Evolutionary conservation across 2,888 invertebrate genomes (phyloP).

Genomic region (Dendrolimus houi): DNA sequence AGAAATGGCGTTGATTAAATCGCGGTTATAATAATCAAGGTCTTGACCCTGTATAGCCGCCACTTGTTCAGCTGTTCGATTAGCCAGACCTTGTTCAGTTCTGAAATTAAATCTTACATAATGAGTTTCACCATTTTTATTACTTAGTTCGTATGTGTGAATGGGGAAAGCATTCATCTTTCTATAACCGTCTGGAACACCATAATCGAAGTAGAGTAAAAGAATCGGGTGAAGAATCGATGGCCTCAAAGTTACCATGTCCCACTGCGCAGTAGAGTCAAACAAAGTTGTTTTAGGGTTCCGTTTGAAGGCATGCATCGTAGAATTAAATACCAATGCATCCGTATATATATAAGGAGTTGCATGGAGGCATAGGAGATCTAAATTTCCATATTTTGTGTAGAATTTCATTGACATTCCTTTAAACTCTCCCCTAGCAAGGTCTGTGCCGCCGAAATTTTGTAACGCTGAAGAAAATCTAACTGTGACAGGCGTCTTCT

Average conservation of each 20-base stretch:
- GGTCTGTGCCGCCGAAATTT: slow-evolving; percentile 79
- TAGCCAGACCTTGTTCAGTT: slow-evolving; percentile 90
- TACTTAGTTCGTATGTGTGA: slow-evolving; percentile 91
- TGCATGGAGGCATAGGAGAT: slow-evolving; percentile 56
- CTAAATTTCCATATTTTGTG: slow-evolving; percentile 34
- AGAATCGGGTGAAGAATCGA: slow-evolving; percentile 85
- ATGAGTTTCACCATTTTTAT: slow-evolving; percentile 78
- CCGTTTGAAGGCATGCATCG: slow-evolving; percentile 71
- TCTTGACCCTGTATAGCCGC: slow-evolving; percentile 78
- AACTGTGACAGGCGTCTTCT: slow-evolving; percentile 73
- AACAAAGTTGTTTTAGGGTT: slow-evolving; percentile 69
- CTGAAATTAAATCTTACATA: slow-evolving; percentile 93
- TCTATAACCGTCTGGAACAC: slow-evolving; percentile 90
- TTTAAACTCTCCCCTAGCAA: slow-evolving; percentile 28
- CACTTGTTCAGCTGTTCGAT: slow-evolving; percentile 79
- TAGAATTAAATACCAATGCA: slow-evolving; percentile 63
- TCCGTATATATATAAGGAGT: slow-evolving; percentile 76
- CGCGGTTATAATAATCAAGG: slow-evolving; percentile 88
- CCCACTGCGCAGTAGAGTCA: slow-evolving; percentile 57
- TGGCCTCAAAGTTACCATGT: slow-evolving; percentile 62
- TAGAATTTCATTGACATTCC: slow-evolving; percentile 56
- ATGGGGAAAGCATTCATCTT: slow-evolving; percentile 94
- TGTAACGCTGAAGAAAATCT: slow-evolving; percentile 78
- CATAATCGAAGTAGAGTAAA: slow-evolving; percentile 88
- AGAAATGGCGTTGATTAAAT: slow-evolving; percentile 89